These are phyloP conservation scores for Ptilodon capucinus DNA, from an alignment of 2,888 invertebrate species.

Conservation along the genomic window DNA sequence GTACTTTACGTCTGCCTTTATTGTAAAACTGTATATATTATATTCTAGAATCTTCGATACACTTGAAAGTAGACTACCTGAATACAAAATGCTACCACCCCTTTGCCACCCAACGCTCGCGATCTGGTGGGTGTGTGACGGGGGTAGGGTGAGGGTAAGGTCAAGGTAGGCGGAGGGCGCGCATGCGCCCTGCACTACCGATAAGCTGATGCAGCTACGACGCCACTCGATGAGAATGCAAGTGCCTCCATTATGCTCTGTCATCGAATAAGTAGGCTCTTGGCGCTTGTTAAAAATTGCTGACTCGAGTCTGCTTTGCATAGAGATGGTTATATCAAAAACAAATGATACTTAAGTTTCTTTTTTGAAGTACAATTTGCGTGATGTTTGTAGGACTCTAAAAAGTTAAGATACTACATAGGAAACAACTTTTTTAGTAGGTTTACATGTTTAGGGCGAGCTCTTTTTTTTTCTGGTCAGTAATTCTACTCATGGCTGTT, in stretches of 20 bases:
- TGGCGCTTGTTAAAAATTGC: neutral
- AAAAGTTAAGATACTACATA: no score
- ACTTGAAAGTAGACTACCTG: conserved; percentile 22
- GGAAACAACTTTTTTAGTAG: no score
- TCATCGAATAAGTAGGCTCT: neutral
- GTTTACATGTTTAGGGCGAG: neutral
- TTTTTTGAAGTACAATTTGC: no score
- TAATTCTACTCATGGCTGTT: no score
- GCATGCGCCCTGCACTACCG: conserved; percentile 62
- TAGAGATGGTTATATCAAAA: neutral
- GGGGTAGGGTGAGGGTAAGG: conserved; percentile 53
- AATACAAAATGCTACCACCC: conserved; percentile 13
- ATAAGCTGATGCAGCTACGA: conserved; percentile 41
- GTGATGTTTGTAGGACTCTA: no score
- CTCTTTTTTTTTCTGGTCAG: neutral
- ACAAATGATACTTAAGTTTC: no score
- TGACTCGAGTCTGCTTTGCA: neutral
- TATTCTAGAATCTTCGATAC: conserved; percentile 3
- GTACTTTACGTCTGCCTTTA: no score
- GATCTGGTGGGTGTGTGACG: conserved; percentile 17
- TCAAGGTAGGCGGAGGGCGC: conserved; percentile 60
- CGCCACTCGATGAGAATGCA: conserved; percentile 19
- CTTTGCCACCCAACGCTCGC: conserved; percentile 15
- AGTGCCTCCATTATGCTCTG: conserved; percentile 5
- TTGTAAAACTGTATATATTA: no score